A percentile compares a stretch with the other conserved stretches of the same genome.
Conservation (phyloP, 2,888 invertebrate species). For the Aromia moschata region DNA sequence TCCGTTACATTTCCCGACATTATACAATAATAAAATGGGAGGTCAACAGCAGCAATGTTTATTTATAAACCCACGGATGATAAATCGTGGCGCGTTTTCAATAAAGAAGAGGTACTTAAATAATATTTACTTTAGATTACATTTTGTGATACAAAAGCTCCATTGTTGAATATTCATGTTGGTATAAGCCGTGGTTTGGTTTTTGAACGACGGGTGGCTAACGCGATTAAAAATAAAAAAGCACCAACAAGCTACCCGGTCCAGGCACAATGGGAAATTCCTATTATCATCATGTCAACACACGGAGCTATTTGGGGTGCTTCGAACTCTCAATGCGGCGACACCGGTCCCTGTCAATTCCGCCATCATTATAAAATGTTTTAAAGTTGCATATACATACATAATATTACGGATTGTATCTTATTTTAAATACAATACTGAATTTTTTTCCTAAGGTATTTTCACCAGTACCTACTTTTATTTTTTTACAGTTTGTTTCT, state of each 20-base stretch:
- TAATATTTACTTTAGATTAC: constrained; percentile 16
- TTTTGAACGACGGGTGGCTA: constrained; percentile 30
- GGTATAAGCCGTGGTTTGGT: constrained; percentile 27
- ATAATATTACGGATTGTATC: no score
- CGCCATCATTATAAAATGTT: constrained; percentile 5
- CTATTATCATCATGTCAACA: constrained; percentile 54
- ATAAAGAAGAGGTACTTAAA: not conserved
- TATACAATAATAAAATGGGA: no score
- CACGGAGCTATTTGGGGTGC: constrained; percentile 41
- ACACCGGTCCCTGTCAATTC: constrained; percentile 20
- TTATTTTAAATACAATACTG: no score
- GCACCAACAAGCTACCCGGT: constrained; percentile 16
- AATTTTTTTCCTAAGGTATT: no score
- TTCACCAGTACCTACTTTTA: no score
- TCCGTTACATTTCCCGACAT: no score
- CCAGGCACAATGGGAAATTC: constrained; percentile 53
- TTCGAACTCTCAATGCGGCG: constrained; percentile 17
- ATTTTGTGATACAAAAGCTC: constrained; percentile 6
- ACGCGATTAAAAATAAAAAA: constrained; percentile 31
- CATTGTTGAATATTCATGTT: constrained; percentile 29
- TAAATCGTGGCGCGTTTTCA: not conserved
- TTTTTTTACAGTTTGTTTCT: no score
- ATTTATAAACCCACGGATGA: no score
- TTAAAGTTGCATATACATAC: no score
- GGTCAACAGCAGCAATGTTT: no score